Evolutionary conservation across 1,140 invertebrate species (phyloP).

Genomic region (Trichogramma pretiosum): DNA sequence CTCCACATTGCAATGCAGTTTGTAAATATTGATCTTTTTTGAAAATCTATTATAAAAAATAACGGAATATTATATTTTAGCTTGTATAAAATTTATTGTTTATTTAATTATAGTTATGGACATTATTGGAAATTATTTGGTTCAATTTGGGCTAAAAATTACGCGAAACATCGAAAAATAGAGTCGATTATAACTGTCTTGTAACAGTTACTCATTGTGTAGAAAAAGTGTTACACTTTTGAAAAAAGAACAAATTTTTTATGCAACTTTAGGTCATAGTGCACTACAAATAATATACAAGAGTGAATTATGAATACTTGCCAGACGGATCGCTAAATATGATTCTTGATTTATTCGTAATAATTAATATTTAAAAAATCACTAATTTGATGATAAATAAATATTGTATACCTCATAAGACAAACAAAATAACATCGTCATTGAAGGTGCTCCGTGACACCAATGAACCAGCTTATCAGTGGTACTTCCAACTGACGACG

Average conservation of each 20-base stretch:
- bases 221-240: no score
- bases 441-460: constrained; percentile 91
- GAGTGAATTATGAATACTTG: no score
- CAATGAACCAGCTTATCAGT: constrained; percentile 81
- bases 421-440: constrained; percentile 64
- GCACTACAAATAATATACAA: background rate
- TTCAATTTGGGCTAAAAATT: background rate
- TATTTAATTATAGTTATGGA: background rate
- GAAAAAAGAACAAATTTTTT: no score
- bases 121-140: background rate
- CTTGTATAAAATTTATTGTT: background rate
- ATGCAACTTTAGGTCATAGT: background rate
- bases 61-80: background rate
- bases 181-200: background rate
- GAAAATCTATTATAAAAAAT: constrained; percentile 52
- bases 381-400: no score
- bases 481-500: constrained; percentile 65
- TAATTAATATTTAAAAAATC: no score
- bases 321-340: no score
- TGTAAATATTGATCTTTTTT: constrained; percentile 65
- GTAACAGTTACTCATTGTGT: no score
- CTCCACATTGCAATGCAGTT: constrained; percentile 60
- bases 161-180: background rate
- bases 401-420: constrained; percentile 72
- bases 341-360: no score